Base-by-base conservation (phyloP, 2,888 invertebrate species). In the Limnephilus lunatus region DNA sequence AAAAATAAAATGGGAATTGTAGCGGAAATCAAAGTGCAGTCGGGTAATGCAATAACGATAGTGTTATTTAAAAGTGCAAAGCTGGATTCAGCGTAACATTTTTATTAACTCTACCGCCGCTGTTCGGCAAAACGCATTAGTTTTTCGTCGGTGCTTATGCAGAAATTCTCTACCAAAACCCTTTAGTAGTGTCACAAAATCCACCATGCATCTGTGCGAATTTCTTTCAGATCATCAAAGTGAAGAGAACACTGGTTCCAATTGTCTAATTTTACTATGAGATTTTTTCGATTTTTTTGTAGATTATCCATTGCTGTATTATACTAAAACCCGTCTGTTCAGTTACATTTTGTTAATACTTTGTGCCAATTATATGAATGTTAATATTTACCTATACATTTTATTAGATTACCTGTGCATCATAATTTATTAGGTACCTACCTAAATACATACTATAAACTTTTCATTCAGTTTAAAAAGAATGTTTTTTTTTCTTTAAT, bases 131-230 rank as follows among this genome's bases (percentile, higher is more conserved):
- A 68, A 68, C 68, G 68, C 68, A 25, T 68, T 68, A 68, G 68
- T 68, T 25, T 68, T n/a, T 68, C 68, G 68, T 25, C 7, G 68
- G 25, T 68, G 68, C 68, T n/a, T 68, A n/a, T 68, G 68, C 25
- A 68, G 68, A 68, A 68, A 68, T 68, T 25, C 68, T 68, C n/a
- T 68, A 9, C 25, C 68, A 68, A 68, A 25, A 25, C 68, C 25
- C 68, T 68, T 68, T 68, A 68, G 68, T 3, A 15, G 30, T 82
- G 15, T 82, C 82, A 32, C 19, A 82, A 90, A 90, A 82, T 82
- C 48, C 90, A 44, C 82, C 81, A 82, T 90, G 53, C 85, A 85
- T 68, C 68, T 85, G 83, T 80, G 85, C 80, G 32, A 68, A 68
- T 9, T 68, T 68, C 25, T 68, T 25, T 68, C 25, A n/a, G 68